These are phyloP conservation scores for Pantherophis alleghaniensis DNA, from an alignment of 2,797 vertebrate species.

Conservation along the genomic window DNA sequence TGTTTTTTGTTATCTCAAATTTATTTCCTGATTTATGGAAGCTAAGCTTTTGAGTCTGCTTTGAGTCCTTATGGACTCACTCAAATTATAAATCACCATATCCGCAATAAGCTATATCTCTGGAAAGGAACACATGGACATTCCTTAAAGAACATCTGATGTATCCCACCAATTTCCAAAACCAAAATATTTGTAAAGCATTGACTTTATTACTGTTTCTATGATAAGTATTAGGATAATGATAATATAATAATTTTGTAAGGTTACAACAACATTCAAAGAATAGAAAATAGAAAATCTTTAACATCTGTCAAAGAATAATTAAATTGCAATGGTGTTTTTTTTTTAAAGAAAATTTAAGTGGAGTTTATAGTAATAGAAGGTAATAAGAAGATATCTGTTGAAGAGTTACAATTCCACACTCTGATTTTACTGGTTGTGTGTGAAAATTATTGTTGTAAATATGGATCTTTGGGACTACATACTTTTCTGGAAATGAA, in stretches of 20 bases:
- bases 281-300: background rate
- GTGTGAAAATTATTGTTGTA: background rate
- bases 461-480: background rate
- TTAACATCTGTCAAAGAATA: background rate
- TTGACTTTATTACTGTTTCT: background rate
- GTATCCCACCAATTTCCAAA: background rate
- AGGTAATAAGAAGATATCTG: background rate
- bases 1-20: background rate
- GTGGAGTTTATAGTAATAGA: background rate
- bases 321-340: background rate
- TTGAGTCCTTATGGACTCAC: background rate
- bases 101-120: background rate
- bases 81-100: background rate
- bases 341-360: background rate
- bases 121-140: background rate
- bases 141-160: background rate
- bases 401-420: background rate
- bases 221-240: background rate
- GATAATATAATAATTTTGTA: background rate
- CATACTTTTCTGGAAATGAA: background rate
- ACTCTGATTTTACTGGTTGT: background rate
- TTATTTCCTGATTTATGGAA: background rate
- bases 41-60: background rate
- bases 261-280: background rate
- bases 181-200: background rate